Percentiles rank a stretch among this genome's conserved stretches.
These are phyloP conservation scores for Tromatobia lineatoria DNA, from an alignment of 2,888 invertebrate species.

Conservation along the genomic window DNA sequence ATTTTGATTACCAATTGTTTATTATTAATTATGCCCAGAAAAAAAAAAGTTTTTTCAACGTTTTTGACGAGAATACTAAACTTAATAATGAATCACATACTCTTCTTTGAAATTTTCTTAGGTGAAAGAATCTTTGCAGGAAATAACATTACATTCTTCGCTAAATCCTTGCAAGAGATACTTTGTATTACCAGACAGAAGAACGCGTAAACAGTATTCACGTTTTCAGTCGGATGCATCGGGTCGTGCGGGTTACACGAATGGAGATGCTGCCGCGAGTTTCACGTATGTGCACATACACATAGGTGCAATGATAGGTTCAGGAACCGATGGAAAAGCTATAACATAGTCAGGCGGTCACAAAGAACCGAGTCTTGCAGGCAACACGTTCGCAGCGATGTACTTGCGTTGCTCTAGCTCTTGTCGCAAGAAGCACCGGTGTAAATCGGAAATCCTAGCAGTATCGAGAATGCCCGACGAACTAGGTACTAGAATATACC, in stretches of 20 bases:
- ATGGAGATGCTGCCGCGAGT: conserved; percentile 59
- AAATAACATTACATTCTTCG: not conserved
- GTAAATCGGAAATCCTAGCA: conserved; percentile 75
- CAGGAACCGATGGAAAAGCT: conserved; percentile 59
- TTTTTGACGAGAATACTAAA: not conserved
- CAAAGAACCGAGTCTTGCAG: conserved; percentile 51
- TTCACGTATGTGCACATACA: conserved; percentile 35
- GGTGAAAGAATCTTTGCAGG: not conserved
- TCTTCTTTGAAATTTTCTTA: not conserved
- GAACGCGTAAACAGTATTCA: conserved; percentile 57
- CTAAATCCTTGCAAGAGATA: conserved; percentile 21
- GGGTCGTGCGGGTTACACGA: conserved; percentile 61
- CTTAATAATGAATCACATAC: not conserved
- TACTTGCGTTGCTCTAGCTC: conserved; percentile 56
- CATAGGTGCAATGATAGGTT: conserved; percentile 30
- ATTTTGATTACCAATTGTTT: too few species aligned
- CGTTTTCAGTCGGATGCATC: conserved; percentile 55
- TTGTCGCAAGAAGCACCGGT: conserved; percentile 66
- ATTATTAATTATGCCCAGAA: too few species aligned
- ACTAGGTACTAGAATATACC: conserved; percentile 18
- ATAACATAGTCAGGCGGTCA: conserved; percentile 47
- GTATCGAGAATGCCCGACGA: conserved; percentile 51
- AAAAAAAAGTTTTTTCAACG: not conserved
- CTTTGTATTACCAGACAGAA: conserved; percentile 66
- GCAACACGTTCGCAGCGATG: conserved; percentile 56